A percentile compares a stretch with the other conserved stretches of the same genome.
Conservation (phyloP, 23 tunicate genomes). For the Styela plicata region DNA sequence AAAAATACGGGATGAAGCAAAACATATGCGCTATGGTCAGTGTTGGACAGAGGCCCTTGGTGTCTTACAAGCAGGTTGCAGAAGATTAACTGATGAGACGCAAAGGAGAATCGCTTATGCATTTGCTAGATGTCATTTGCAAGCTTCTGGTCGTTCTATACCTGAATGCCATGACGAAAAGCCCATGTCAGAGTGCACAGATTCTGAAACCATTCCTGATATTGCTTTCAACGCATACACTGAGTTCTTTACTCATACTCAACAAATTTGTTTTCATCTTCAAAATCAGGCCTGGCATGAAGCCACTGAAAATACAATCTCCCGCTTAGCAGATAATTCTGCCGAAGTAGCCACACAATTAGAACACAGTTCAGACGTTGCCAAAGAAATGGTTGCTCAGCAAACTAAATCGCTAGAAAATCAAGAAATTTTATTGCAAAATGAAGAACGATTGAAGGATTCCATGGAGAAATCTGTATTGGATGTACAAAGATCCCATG, state of each 20-base stretch:
- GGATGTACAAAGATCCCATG: constrained; percentile 69
- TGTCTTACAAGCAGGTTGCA: constrained; percentile 51
- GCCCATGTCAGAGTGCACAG: constrained; percentile 67
- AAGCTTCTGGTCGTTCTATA: constrained; percentile 77
- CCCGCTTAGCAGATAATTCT: constrained; percentile 72
- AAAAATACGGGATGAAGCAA: constrained; percentile 49
- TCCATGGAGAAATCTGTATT: constrained; percentile 70
- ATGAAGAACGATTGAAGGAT: constrained; percentile 49
- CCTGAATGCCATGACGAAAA: constrained; percentile 56
- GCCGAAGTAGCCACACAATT: constrained; percentile 59
- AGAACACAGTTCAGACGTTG: constrained; percentile 56
- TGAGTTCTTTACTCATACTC: constrained; percentile 81
- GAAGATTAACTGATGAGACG: constrained; percentile 65
- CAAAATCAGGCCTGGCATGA: constrained; percentile 97
- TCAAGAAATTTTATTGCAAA: constrained; percentile 65
- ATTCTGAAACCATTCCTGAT: constrained; percentile 48
- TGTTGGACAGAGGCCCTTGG: constrained; percentile 85
- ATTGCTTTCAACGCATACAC: constrained; percentile 78
- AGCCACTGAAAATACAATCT: constrained; percentile 80
- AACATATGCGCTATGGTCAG: constrained; percentile 81
- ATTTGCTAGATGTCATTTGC: constrained; percentile 82
- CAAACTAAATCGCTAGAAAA: constrained; percentile 65
- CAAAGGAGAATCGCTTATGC: constrained; percentile 91
- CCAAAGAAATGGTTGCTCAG: constrained; percentile 57
- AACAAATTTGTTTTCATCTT: constrained; percentile 89